A percentile compares a stretch with the other conserved stretches of the same genome.
phyloP scores from a whole-genome alignment of 1,140 invertebrate genomes.

The Caligus rogercresseyi region DNA sequence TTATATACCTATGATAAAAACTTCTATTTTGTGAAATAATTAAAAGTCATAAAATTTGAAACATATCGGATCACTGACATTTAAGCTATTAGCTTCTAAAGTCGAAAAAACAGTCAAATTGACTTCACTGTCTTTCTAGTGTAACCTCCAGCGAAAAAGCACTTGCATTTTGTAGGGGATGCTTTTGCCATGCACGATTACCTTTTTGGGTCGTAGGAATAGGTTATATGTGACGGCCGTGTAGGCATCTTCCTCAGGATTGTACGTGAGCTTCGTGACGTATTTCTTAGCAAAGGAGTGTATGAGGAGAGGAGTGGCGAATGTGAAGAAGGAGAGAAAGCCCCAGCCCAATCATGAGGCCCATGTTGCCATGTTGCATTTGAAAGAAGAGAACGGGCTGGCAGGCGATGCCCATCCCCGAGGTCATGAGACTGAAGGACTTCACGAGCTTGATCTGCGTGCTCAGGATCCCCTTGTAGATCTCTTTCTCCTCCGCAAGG shows the following conservation, averaged over 20 bases:
- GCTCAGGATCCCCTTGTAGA: conserved; percentile 46
- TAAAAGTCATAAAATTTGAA: no score
- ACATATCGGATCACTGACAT: no score
- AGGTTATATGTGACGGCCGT: conserved; percentile 48
- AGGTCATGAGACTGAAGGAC: conserved; percentile 57
- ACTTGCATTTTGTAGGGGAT: no score
- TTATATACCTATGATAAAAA: no score
- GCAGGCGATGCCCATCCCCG: conserved; percentile 41
- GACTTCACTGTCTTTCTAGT: no score
- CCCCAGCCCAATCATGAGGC: conserved; percentile 39
- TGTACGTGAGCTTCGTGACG: conserved; percentile 52
- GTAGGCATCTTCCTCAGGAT: conserved; percentile 40
- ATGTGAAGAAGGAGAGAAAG: conserved; percentile 54
- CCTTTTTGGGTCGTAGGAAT: conserved; percentile 42
- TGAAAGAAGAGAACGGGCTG: conserved; percentile 53
- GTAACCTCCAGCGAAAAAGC: not conserved
- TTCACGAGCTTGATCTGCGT: conserved; percentile 51
- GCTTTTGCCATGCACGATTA: no score
- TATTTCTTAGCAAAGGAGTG: conserved; percentile 70
- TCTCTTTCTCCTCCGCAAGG: conserved; percentile 21
- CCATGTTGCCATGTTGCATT: conserved; percentile 29
- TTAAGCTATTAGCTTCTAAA: no score
- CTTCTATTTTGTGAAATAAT: no score
- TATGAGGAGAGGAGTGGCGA: conserved; percentile 58
- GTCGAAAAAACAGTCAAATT: no score